These are phyloP conservation scores for Eulithis testata DNA, from an alignment of 2,888 invertebrate genomes.

Conservation along the genomic window DNA sequence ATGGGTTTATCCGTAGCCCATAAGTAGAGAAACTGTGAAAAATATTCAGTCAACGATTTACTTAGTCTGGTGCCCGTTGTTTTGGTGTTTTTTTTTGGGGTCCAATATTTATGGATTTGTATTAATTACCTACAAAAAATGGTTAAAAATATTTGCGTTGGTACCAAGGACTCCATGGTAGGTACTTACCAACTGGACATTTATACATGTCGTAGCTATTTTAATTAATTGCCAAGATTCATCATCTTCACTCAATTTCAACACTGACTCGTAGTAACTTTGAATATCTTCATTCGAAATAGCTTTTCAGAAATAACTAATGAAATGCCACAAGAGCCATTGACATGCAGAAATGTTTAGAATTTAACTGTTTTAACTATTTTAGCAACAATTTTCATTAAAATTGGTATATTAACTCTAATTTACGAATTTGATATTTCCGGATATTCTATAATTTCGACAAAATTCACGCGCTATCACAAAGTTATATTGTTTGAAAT, in stretches of 20 bases:
- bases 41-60: no score
- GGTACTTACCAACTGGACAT: not conserved
- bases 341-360: conserved; percentile 11
- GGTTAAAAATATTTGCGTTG: no score
- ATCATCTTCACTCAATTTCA: conserved; percentile 13
- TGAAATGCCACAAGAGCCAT: conserved; percentile 18
- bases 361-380: not conserved
- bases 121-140: no score
- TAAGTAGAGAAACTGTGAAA: not conserved
- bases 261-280: conserved; percentile 5
- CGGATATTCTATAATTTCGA: no score
- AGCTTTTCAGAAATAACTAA: conserved; percentile 19
- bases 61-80: no score
- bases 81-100: no score
- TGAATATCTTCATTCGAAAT: conserved; percentile 18
- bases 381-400: not conserved
- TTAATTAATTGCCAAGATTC: conserved; percentile 8
- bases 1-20: no score
- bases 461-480: no score
- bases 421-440: not conserved
- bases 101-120: not conserved
- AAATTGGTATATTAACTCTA: not conserved
- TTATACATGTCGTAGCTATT: conserved; percentile 1
- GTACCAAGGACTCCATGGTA: no score
- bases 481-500: no score